Percentiles rank a stretch among this genome's conserved stretches.
Evolutionary conservation across 2,888 invertebrate species (phyloP).

Genomic region (Geotrupes spiniger): DNA sequence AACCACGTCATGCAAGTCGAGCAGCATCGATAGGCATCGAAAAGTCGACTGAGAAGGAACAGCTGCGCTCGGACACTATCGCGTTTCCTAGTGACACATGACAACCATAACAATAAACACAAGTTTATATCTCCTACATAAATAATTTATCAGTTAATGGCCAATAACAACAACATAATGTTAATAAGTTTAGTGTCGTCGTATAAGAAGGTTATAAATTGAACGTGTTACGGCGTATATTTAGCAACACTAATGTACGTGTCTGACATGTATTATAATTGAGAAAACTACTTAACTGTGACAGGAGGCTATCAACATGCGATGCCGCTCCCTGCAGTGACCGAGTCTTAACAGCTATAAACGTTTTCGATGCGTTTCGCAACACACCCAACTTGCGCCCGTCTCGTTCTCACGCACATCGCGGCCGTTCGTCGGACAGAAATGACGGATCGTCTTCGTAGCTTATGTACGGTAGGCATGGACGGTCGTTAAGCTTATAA

Average conservation of each 20-base stretch:
- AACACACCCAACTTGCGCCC: neutral
- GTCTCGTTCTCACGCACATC: neutral
- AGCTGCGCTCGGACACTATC: constrained; percentile 39
- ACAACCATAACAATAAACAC: constrained; percentile 48
- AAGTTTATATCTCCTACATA: constrained; percentile 44
- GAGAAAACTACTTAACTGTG: constrained; percentile 47
- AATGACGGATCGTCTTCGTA: neutral
- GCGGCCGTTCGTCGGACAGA: neutral
- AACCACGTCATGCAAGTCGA: constrained; percentile 29
- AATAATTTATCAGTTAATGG: constrained; percentile 48
- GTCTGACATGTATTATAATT: constrained; percentile 48
- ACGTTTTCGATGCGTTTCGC: neutral
- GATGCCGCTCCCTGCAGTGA: constrained; percentile 39
- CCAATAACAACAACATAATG: constrained; percentile 45
- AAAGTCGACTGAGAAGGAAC: constrained; percentile 23
- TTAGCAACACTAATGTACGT: constrained; percentile 48
- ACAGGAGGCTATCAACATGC: constrained; percentile 46
- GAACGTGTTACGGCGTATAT: constrained; percentile 45
- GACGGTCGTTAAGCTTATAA: constrained; percentile 27
- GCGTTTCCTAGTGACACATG: constrained; percentile 44
- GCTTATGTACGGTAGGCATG: neutral
- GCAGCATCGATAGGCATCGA: constrained; percentile 37
- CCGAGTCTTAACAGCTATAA: constrained; percentile 18
- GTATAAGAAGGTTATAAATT: constrained; percentile 41
- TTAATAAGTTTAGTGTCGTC: constrained; percentile 43